These are phyloP conservation scores for Macropis europaea DNA, from an alignment of 2,888 invertebrate genomes.

Conservation along the genomic window DNA sequence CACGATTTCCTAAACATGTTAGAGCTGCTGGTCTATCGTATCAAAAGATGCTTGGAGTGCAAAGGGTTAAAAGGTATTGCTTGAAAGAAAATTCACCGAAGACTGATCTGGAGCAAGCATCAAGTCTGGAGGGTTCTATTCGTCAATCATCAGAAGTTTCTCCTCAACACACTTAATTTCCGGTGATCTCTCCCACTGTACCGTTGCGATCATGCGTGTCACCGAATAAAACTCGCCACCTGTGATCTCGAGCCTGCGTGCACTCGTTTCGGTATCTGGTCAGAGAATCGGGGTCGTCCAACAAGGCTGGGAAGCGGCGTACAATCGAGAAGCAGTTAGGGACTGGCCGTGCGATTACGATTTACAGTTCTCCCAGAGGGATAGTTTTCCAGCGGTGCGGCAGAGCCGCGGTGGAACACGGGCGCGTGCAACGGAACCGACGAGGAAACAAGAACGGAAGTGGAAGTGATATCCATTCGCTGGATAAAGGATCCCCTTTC, in stretches of 20 bases:
- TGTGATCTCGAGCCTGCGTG: neutral
- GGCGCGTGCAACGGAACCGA: neutral
- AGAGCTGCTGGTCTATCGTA: too few relatives aligned
- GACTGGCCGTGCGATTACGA: constrained; percentile 1
- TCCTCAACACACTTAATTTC: too few relatives aligned
- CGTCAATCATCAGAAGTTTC: too few relatives aligned
- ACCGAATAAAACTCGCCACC: neutral
- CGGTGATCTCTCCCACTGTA: too few relatives aligned
- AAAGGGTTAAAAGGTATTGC: too few relatives aligned
- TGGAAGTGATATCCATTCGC: constrained; percentile 31
- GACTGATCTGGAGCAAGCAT: too few relatives aligned
- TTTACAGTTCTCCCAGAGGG: constrained; percentile 26
- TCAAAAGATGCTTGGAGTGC: too few relatives aligned
- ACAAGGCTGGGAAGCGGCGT: constrained; percentile 10
- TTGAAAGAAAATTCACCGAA: too few relatives aligned
- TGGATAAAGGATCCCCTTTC: constrained; percentile 22
- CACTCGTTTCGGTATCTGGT: neutral
- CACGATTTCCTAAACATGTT: too few relatives aligned
- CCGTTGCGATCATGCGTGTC: too few relatives aligned
- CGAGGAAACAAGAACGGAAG: constrained; percentile 8
- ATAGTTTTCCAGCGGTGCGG: constrained; percentile 14
- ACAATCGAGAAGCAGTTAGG: constrained; percentile 27
- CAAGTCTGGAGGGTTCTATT: too few relatives aligned
- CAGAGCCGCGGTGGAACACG: neutral
- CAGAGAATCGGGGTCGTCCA: constrained; percentile 5